phyloP scores from a whole-genome alignment of 1,140 invertebrate species.

The Heliconius himera region DNA sequence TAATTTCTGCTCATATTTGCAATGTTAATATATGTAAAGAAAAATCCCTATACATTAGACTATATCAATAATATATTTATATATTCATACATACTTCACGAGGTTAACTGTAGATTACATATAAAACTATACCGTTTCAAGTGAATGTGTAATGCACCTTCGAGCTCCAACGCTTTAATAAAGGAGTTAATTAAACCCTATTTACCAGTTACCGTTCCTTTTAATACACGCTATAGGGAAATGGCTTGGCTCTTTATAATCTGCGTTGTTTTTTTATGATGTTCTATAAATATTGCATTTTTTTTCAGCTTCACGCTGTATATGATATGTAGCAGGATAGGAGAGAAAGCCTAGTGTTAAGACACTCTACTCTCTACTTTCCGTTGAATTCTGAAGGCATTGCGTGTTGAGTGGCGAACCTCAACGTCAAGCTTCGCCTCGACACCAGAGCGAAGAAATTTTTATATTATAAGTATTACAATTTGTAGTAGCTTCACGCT shows the following conservation, averaged over 20 bases:
- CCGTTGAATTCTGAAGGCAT: no score
- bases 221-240: slow-evolving; percentile 3
- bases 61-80: no score
- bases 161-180: background rate
- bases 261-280: background rate
- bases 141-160: slow-evolving; percentile 1
- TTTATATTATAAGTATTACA: background rate
- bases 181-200: slow-evolving; percentile 12
- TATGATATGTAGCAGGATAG: no score
- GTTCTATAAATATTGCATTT: background rate
- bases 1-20: no score
- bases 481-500: no score
- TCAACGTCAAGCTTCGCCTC: no score
- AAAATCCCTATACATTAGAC: no score
- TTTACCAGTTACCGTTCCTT: background rate
- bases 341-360: no score
- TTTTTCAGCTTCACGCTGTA: no score
- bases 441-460: background rate
- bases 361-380: no score
- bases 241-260: background rate
- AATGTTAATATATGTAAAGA: no score
- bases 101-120: background rate
- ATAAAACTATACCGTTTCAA: background rate
- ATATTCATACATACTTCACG: background rate
- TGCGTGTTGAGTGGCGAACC: no score